These are phyloP conservation scores for Muricea muricata DNA, from an alignment of 92 coral and sea anemone genomes.

Conservation along the genomic window DNA sequence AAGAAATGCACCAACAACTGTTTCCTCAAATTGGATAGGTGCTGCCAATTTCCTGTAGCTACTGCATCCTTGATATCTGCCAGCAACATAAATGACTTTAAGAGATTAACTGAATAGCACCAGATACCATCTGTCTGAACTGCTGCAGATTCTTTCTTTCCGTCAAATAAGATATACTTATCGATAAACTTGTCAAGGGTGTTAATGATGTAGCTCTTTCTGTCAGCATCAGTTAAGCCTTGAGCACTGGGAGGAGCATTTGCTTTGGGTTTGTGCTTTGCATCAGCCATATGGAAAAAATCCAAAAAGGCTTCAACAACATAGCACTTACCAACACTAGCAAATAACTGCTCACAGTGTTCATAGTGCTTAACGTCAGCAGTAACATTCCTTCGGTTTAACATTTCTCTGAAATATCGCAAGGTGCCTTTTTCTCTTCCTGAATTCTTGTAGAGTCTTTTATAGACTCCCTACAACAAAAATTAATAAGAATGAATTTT, in stretches of 20 bases:
- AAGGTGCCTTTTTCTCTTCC: too few species aligned
- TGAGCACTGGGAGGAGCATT: background rate
- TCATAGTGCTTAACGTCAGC: too few species aligned
- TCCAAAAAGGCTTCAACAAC: too few species aligned
- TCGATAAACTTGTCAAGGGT: background rate
- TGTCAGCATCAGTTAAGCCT: background rate
- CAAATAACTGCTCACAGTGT: too few species aligned
- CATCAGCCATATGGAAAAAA: too few species aligned
- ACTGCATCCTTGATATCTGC: slow-evolving; percentile 5
- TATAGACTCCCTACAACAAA: too few species aligned
- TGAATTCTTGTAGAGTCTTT: too few species aligned
- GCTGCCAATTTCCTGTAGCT: background rate
- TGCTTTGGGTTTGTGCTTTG: too few species aligned
- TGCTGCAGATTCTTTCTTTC: background rate
- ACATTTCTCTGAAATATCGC: too few species aligned
- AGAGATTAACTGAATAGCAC: background rate
- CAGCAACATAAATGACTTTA: background rate
- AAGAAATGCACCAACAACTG: slow-evolving; percentile 1
- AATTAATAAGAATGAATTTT: too few species aligned
- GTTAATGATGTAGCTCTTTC: background rate
- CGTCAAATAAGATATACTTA: background rate
- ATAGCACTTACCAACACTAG: too few species aligned
- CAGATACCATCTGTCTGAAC: slow-evolving; percentile 4
- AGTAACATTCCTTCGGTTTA: slow-evolving; percentile 30
- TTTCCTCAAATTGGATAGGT: background rate